Base-by-base conservation (phyloP, 1,140 invertebrate genomes). In the Hirudo medicinalis region DNA sequence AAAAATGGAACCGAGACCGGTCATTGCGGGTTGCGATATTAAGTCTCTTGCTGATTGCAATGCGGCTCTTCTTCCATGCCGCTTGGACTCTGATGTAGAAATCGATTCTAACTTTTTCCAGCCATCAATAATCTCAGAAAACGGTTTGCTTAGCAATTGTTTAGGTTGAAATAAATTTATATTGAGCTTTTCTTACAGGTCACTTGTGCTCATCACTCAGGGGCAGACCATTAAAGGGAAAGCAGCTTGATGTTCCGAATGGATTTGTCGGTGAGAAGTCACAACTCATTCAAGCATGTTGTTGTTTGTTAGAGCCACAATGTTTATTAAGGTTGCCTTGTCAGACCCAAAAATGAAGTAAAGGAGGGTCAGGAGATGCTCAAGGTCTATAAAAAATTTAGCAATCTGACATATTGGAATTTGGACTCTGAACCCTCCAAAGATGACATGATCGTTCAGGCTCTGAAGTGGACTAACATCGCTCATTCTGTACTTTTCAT, bases 351-450 rank as follows among this genome's bases (percentile, higher is more conserved):
- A 53, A 49, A 53, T 53, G 27, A 49, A 36, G 22, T 0, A 40
- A 17, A 17, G 6, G 49, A 25, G 19, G 69, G 53, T 9, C 17
- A 70, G 5, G n/a, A 25, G 9, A 6, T 53, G 19, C 25, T 54
- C 2, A 70, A 3, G 8, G 20, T 54, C 15, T n/a, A 8, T 27
- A 54, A 70, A 49, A 70, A 70, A 70, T 70, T 70, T n/a, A 70
- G 29, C 27, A 49, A 27, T 27, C 22, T 70, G 25, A 70, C 69
- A 17, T 70, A 70, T 25, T 70, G 69, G 69, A 70, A 70, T 54
- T 54, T 70, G 49, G 69, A 70, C 29, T 53, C 17, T 22, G 53
- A 43, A 49, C 69, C 69, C 15, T 54, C 40, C 22, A 27, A 25
- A n/a, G 43, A 70, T 25, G 69, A 70, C 49, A 70, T 54, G 29